These are phyloP conservation scores for Sapayoa aenigma DNA, from an alignment of 2,113 vertebrate genomes.

Conservation along the genomic window DNA sequence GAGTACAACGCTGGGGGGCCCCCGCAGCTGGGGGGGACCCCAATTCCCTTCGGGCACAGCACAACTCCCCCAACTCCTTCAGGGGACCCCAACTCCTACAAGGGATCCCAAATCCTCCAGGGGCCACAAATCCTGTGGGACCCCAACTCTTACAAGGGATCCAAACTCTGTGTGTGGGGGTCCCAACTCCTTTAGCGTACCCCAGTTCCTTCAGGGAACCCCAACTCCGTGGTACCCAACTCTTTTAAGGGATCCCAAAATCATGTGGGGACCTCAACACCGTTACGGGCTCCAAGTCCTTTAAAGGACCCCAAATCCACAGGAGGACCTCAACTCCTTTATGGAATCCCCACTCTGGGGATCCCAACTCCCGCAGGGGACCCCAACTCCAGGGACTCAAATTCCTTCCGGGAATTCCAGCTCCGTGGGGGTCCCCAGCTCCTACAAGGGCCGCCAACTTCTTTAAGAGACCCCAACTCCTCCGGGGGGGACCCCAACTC, in stretches of 20 bases:
- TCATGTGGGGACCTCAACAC: neutral
- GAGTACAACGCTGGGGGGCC: neutral
- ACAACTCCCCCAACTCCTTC: neutral
- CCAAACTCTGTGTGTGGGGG: too few species aligned
- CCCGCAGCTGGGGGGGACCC: neutral
- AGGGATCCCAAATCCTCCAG: neutral
- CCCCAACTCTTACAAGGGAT: neutral
- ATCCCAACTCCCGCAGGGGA: neutral
- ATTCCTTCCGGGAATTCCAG: neutral
- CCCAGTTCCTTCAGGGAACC: too few species aligned
- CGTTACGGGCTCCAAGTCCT: neutral
- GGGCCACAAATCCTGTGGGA: neutral
- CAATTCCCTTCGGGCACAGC: neutral
- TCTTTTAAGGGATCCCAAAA: neutral
- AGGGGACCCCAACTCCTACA: neutral
- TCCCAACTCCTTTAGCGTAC: too few species aligned
- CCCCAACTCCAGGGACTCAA: neutral
- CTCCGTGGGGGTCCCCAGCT: neutral
- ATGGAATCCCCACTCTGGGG: neutral
- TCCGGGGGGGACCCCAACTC: neutral
- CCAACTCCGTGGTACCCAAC: neutral
- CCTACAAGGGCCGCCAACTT: too few species aligned
- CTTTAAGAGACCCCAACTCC: too few species aligned
- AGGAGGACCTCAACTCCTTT: neutral
- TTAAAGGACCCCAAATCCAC: neutral